A percentile compares a stretch with the other conserved stretches of the same genome.
Evolutionary conservation across 2,797 vertebrate species (phyloP).

Genomic region (Alca torda): DNA sequence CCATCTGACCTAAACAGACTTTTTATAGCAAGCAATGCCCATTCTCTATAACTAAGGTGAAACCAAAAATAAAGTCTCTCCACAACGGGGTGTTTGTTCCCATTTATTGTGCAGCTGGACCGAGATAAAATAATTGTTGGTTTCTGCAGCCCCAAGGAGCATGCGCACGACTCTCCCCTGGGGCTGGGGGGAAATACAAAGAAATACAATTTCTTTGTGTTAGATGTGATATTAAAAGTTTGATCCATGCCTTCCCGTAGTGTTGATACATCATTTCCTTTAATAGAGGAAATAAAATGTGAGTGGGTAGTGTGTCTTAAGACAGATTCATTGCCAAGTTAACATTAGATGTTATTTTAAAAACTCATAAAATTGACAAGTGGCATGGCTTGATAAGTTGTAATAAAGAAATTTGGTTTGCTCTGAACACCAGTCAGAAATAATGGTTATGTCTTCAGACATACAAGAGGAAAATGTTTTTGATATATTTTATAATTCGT

Average conservation of each 20-base stretch:
- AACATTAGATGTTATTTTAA: slow-evolving; percentile 4
- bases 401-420: not conserved
- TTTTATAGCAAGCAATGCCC: not conserved
- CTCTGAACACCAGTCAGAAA: not conserved
- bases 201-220: not conserved
- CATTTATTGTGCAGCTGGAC: not conserved
- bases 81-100: not conserved
- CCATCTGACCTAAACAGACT: not conserved
- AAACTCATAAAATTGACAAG: slow-evolving; percentile 24
- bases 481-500: not conserved
- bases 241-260: not conserved
- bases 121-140: not conserved
- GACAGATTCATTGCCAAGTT: not conserved
- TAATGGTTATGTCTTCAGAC: not conserved
- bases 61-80: not conserved
- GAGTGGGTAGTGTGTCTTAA: not conserved
- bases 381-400: not conserved
- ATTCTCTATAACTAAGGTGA: not conserved
- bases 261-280: not conserved
- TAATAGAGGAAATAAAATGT: not conserved
- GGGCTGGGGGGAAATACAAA: not conserved
- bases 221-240: not conserved
- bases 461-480: not conserved
- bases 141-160: not conserved
- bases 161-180: not conserved